These are phyloP conservation scores for Trichonephila inaurata DNA, from an alignment of 1,140 invertebrate species.

Conservation along the genomic window DNA sequence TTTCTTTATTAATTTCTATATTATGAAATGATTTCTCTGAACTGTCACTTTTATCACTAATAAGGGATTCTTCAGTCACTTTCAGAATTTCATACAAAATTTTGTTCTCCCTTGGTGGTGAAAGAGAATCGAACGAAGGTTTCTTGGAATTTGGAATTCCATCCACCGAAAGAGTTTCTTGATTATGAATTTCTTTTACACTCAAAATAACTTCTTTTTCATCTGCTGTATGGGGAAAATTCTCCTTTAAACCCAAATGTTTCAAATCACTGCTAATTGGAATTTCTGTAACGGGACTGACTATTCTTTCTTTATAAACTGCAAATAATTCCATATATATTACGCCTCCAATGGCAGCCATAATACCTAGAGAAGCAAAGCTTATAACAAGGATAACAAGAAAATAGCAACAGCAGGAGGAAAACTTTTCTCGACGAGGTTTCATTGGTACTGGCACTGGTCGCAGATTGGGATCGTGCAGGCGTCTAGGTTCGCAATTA, in stretches of 20 bases:
- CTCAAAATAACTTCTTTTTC: neutral
- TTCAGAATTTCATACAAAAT: too few species aligned
- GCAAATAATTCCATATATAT: slow-evolving; percentile 63
- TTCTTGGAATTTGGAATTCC: neutral
- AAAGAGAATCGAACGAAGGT: neutral
- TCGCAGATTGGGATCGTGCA: neutral
- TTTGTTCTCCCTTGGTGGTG: too few species aligned
- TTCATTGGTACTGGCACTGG: neutral
- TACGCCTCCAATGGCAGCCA: slow-evolving; percentile 29
- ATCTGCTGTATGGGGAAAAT: neutral
- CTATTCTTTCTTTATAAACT: neutral
- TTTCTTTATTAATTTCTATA: too few species aligned
- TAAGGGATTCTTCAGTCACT: too few species aligned
- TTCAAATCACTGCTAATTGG: neutral
- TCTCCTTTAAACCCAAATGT: neutral
- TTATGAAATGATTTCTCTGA: too few species aligned
- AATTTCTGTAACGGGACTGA: neutral
- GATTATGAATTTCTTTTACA: neutral
- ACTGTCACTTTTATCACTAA: too few species aligned
- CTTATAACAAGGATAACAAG: neutral
- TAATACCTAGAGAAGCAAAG: slow-evolving; percentile 3
- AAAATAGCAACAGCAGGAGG: slow-evolving; percentile 52
- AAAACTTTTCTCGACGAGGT: neutral
- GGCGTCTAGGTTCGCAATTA: too few species aligned
- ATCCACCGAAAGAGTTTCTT: neutral